Conservation (phyloP, 2,888 invertebrate genomes). For the Andrena flavipes region DNA sequence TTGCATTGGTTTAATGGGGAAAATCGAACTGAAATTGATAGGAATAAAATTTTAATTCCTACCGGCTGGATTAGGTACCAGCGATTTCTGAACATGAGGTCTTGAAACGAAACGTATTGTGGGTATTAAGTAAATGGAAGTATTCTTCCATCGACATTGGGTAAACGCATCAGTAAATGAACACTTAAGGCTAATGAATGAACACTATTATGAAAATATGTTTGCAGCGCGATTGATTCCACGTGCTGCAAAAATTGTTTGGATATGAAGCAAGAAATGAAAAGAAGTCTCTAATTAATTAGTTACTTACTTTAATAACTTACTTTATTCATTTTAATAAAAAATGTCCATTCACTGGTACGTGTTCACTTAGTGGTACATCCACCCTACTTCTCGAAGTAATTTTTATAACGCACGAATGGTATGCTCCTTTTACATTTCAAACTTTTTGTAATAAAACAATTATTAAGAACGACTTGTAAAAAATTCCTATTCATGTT, state of each 20-base stretch:
- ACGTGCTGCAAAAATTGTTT: too few species aligned
- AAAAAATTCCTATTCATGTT: neutral
- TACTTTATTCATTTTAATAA: too few species aligned
- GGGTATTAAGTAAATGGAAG: slow-evolving; percentile 11
- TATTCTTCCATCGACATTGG: slow-evolving; percentile 16
- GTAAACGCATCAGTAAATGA: too few species aligned
- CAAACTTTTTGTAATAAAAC: neutral
- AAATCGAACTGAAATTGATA: too few species aligned
- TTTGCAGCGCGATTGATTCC: too few species aligned
- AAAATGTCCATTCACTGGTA: too few species aligned
- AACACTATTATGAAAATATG: too few species aligned
- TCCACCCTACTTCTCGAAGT: neutral
- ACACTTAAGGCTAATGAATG: too few species aligned
- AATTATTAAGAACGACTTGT: neutral
- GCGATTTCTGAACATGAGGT: neutral
- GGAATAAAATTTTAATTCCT: neutral
- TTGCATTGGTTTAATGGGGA: neutral
- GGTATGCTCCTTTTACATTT: slow-evolving; percentile 1
- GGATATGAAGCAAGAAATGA: too few species aligned
- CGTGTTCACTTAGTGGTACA: too few species aligned
- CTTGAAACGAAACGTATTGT: neutral
- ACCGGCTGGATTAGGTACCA: neutral
- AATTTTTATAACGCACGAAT: neutral
- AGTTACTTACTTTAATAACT: too few species aligned
- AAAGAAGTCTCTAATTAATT: too few species aligned